Percentiles rank a stretch among this genome's conserved stretches.
phyloP scores from a whole-genome alignment of 37 sponge, comb jelly and placozoan species.

The Crambe crambe region DNA sequence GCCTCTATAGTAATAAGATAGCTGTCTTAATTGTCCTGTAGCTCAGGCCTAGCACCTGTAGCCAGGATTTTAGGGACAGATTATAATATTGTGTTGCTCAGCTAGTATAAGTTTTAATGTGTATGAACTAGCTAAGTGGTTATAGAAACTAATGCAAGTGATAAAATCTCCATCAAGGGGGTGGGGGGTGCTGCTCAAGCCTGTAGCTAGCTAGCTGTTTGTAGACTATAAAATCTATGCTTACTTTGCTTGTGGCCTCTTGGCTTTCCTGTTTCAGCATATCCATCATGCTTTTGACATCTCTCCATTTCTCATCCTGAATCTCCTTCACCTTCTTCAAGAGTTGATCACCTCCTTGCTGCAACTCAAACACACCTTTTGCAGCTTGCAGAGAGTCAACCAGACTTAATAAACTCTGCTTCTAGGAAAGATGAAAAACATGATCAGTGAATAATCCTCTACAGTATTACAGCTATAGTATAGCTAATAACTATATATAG shows the following conservation, averaged over 20 bases:
- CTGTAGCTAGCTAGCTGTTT: not conserved
- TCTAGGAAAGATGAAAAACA: not conserved
- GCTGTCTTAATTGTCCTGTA: not conserved
- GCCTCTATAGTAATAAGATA: not conserved
- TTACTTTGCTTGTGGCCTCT: constrained; percentile 18
- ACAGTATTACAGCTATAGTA: too few relatives aligned
- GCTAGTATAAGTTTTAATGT: too few relatives aligned
- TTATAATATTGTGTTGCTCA: too few relatives aligned
- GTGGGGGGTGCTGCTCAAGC: too few relatives aligned
- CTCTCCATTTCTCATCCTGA: not conserved
- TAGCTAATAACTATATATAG: too few relatives aligned
- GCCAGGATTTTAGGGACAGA: too few relatives aligned
- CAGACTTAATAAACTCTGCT: not conserved
- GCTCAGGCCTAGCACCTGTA: too few relatives aligned
- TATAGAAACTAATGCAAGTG: too few relatives aligned
- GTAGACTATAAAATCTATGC: not conserved
- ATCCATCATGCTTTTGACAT: constrained; percentile 19
- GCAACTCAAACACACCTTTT: constrained; percentile 11
- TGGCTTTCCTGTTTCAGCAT: constrained; percentile 27
- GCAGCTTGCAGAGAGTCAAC: not conserved
- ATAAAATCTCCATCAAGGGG: too few relatives aligned
- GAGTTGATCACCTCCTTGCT: constrained; percentile 5
- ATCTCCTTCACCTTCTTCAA: constrained; percentile 19
- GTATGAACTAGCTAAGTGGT: too few relatives aligned
- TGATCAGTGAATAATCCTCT: too few relatives aligned